Evolutionary conservation across 2,113 vertebrate species (phyloP), one percentile per base, ranked within the genome.

Genomic region (Myiozetetes cayanensis): DNA sequence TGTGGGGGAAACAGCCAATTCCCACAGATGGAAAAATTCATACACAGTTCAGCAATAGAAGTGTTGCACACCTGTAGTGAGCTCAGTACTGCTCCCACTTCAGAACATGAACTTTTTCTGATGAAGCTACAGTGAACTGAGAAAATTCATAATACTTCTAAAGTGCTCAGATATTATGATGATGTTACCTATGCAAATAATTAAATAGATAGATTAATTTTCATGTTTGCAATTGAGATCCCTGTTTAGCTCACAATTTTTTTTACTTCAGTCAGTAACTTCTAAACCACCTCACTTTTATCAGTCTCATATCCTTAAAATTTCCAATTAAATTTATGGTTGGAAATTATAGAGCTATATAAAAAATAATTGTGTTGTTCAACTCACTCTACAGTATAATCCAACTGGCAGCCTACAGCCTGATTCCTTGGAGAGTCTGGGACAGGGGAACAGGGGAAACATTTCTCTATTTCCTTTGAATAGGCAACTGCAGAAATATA

Each of bases 241-340:
- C 12, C 55, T 92, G 43, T 74, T 86, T 83, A 95, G 76, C 7
- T 66, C 65, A 74, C 55, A 92, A 46, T 67, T 97, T 28, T 35
- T 93, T 96, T 92, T 92, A 92, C 49, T 92, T 90, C 73, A 75
- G 30, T 67, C 4, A 12, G 81, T 86, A 95, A 88, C 21, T 58
- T 87, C 90, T 52, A 92, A 92, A 78, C 39, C 17, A 89, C 59
- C 53, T 83, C 31, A 70, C 33, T 93, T 93, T 78, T 67, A 87
- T 33, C 35, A 39, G 52, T 59, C 65, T 73, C 61, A 68, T 80
- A 78, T 47, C 61, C 76, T 87, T 81, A 86, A 92, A 58, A 44
- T 74, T 63, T 61, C 56, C 59, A 84, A 30, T 81, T 92, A 81
- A 86, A 94, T 90, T 90, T 92, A 92, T 81, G 47, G 33, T 52